A percentile compares a stretch with the other conserved stretches of the same genome.
phyloP scores from a whole-genome alignment of 2,888 invertebrate genomes.

The Coecobrya sp. region DNA sequence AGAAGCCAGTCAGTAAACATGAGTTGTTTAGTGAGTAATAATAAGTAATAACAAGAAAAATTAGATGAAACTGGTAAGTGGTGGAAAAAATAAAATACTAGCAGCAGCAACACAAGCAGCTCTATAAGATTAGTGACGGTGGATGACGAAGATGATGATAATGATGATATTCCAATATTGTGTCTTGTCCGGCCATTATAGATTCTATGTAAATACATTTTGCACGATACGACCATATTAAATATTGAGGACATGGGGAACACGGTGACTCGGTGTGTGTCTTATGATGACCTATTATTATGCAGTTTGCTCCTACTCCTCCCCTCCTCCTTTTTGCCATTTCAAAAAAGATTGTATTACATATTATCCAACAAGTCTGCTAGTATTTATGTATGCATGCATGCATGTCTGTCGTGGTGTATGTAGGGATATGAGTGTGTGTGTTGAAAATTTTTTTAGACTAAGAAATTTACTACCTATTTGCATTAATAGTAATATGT shows the following conservation, averaged over 20 bases:
- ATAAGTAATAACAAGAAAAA: constrained; percentile 63
- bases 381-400: too few species aligned
- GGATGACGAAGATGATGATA: too few species aligned
- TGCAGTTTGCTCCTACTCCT: background rate
- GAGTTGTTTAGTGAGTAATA: constrained; percentile 46
- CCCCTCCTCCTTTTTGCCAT: background rate
- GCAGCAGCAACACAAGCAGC: background rate
- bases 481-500: background rate
- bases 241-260: too few species aligned
- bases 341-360: too few species aligned
- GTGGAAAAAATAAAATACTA: constrained; percentile 14
- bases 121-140: background rate
- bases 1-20: constrained; percentile 18
- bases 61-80: constrained; percentile 60
- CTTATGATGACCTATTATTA: background rate
- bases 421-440: too few species aligned
- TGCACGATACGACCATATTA: background rate
- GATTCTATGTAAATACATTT: background rate
- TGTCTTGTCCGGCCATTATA: background rate
- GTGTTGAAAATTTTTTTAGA: too few species aligned
- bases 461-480: too few species aligned
- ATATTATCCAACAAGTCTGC: too few species aligned
- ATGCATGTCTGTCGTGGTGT: too few species aligned
- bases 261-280: background rate
- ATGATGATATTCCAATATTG: background rate